phyloP scores from a whole-genome alignment of 2,888 invertebrate species.

The Acanthococcus lagerstroemiae region DNA sequence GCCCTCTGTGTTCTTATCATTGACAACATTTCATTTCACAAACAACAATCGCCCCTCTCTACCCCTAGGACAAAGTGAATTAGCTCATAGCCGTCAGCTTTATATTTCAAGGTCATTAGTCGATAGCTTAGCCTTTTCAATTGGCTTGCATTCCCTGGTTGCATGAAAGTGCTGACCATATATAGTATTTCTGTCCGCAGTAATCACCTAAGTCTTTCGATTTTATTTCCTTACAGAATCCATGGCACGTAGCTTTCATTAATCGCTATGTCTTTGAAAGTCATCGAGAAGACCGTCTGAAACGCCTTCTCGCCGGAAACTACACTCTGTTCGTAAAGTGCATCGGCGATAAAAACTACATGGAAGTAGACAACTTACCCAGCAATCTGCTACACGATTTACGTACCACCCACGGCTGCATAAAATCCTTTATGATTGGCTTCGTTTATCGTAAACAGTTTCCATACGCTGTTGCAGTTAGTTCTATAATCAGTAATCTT shows the following conservation, averaged over 20 bases:
- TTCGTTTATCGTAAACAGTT: conserved; percentile 29
- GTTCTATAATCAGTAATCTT: conserved; percentile 29
- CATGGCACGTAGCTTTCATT: conserved; percentile 28
- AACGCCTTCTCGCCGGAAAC: conserved; percentile 25
- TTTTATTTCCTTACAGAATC: conserved; percentile 18
- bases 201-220: no score
- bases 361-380: conserved; percentile 33
- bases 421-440: conserved; percentile 26
- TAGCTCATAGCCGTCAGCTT: no score
- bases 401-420: conserved; percentile 26
- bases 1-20: no score
- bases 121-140: no score
- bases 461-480: conserved; percentile 23
- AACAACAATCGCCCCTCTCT: no score
- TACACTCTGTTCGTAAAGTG: conserved; percentile 32
- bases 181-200: no score
- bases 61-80: no score
- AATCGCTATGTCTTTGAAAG: conserved; percentile 26
- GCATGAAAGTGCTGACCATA: no score
- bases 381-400: conserved; percentile 25
- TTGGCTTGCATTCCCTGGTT: no score
- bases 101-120: no score
- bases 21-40: no score
- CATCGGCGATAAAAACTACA: conserved; percentile 32
- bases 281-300: conserved; percentile 14